Evolutionary conservation across 2,888 invertebrate species (phyloP), one percentile per base, ranked within the genome.

Genomic region (Melinaea marsaeus): DNA sequence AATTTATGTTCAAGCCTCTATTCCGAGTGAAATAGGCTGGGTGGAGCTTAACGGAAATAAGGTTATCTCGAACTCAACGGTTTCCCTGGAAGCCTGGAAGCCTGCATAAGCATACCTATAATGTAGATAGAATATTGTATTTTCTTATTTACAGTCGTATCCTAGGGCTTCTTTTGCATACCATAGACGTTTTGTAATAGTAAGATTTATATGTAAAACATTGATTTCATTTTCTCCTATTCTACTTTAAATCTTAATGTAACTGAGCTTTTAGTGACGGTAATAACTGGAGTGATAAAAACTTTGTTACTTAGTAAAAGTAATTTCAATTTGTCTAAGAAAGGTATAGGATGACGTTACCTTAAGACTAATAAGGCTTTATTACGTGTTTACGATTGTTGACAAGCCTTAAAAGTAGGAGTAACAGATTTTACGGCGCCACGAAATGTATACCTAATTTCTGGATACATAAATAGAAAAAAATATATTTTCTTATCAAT

Each of bases 31-130:
- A 68, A 69, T 65, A 64, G 62, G 67, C 66, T 62, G 61, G 65
- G 57, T 67, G 63, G 61, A 51, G 71, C 71, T 65, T 70, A 68
- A 55, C 73, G 79, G 75, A 81, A 83, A 83, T 75, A 71, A 78
- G 76, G 76, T 81, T 81, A 81, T 79, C 75, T 71, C 69, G 66
- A 68, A 66, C 71, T 66, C 67, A 51, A 65, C 67, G 62, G 64
- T 69, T 69, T 66, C 71, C 67, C 68, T 67, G 71, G 71, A 70
- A 64, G 68, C 67, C 68, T 67, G 71, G 71, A 70, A 64, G 68
- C 67, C 71, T 74, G 70, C 69, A 73, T 70, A 47, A 13, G 57
- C 48, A 54, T 47, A 58, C 35, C 51, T 60, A 32, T 63, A 51
- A 51, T 32, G 32, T 4, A 51, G 9, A 51, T 9, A 42, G 42